Evolutionary conservation across 2,113 vertebrate genomes (phyloP), one percentile per base, ranked within the genome.

Genomic region (Eudyptes chrysolophus): DNA sequence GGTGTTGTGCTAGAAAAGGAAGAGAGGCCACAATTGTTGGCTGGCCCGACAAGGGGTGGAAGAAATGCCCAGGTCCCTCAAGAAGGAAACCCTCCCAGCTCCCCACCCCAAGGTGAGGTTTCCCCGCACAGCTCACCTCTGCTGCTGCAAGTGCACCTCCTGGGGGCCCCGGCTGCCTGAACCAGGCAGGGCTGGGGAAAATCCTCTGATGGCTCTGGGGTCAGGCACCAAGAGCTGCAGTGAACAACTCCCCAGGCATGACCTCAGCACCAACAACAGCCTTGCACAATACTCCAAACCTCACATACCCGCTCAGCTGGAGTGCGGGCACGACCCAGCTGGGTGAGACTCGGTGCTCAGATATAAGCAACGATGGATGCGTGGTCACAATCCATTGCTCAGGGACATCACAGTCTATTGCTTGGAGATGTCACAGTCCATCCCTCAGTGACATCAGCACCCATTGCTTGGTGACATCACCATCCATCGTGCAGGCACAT

Each of bases 221-320:
- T 29, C 3, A 5, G 19, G 11, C 15, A n/a, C 42, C 1, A 10
- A n/a, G n/a, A 66, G 19, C 5, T 76, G n/a, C 44, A 40, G 15
- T 16, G 7, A 29, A 22, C 19, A 57, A 19, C 52, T n/a, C 29
- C 54, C 22, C 1, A 1, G 1, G 32, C 52, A 57, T 3, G 2
- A 25, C 52, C 7, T 8, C 61, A 77, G 52, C 30, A 42, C n/a
- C 29, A 49, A 57, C 60, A 80, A 16, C 49, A 76, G 29, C 11
- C 6, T 62, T 14, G 13, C 32, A 30, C 0, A 1, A n/a, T 10
- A 36, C 58, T 36, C 58, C 42, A 42, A 29, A 87, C 19, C 36
- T 77, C 5, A 0, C 3, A 0, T 5, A 24, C 25, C 27, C 2
- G 1, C 51, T 66, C n/a, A 40, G 25, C 30, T 17, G 55, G n/a